Evolutionary conservation across 2,113 vertebrate species (phyloP).

Genomic region (Ploceus nigricollis): DNA sequence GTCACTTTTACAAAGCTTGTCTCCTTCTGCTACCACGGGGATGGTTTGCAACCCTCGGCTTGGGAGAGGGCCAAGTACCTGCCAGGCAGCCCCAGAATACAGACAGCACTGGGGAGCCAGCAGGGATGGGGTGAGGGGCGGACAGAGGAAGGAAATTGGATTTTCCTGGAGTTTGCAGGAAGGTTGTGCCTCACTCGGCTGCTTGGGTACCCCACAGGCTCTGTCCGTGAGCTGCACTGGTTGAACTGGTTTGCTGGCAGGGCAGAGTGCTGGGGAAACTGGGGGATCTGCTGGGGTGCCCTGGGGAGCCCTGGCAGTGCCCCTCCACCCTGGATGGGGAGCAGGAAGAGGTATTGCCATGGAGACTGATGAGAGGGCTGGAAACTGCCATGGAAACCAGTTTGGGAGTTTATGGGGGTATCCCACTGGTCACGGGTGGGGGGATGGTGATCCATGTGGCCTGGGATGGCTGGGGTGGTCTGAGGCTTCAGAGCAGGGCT

Average conservation of each 20-base stretch:
- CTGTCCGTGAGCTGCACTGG: background rate
- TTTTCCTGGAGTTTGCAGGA: accelerated
- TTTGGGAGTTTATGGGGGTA: background rate
- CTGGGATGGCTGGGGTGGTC: accelerated
- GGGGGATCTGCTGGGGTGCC: background rate
- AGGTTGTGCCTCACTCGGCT: background rate
- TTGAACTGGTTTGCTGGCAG: background rate
- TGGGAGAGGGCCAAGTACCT: background rate
- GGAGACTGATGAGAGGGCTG: background rate
- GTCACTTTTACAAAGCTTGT: background rate
- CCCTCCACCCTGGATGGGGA: background rate
- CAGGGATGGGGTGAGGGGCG: background rate
- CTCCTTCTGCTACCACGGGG: background rate
- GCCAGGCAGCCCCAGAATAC: background rate
- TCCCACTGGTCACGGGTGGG: accelerated
- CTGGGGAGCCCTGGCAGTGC: background rate
- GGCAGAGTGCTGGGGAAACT: background rate
- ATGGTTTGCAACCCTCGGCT: background rate
- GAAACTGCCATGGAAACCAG: background rate
- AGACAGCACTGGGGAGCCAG: background rate
- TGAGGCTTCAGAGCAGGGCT: background rate
- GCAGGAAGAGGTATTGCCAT: background rate
- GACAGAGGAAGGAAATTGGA: background rate
- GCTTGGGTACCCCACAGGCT: accelerated
- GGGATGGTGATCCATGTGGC: accelerated